Percentiles rank a stretch among this genome's conserved stretches.
Evolutionary conservation across 1,140 invertebrate species (phyloP).

Genomic region (Sycophila sp.): DNA sequence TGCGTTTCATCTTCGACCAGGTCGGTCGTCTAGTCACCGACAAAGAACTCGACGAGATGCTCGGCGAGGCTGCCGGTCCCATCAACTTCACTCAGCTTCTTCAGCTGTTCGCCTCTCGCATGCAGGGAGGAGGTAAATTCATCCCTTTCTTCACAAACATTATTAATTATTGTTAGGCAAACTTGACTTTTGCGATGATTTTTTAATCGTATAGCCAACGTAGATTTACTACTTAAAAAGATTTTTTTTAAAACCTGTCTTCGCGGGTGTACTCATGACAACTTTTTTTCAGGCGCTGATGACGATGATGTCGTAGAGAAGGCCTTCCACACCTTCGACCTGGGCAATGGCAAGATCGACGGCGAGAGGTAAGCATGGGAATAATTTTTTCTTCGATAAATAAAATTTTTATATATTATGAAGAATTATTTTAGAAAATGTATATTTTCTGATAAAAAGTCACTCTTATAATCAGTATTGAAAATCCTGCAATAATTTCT

Average conservation of each 20-base stretch:
- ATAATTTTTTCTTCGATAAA: too few relatives aligned
- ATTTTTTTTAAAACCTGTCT: neutral
- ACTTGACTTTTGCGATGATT: too few relatives aligned
- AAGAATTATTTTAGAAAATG: too few relatives aligned
- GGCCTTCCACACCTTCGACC: conserved; percentile 96
- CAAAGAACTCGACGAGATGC: conserved; percentile 92
- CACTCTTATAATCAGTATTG: too few relatives aligned
- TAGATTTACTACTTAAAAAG: conserved; percentile 10
- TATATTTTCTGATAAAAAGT: too few relatives aligned
- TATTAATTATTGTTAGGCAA: neutral
- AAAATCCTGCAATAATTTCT: too few relatives aligned
- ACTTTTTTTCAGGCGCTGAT: conserved; percentile 75
- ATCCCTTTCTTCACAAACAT: neutral
- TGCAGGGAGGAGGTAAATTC: conserved; percentile 70
- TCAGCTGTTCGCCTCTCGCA: conserved; percentile 90
- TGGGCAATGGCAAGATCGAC: conserved; percentile 84
- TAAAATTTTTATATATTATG: too few relatives aligned
- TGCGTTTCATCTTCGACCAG: conserved; percentile 94
- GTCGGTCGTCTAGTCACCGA: conserved; percentile 90
- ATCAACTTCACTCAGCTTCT: conserved; percentile 96
- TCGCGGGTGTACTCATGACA: too few relatives aligned
- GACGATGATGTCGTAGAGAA: conserved; percentile 94
- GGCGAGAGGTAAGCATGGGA: conserved; percentile 74
- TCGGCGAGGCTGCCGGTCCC: conserved; percentile 88
- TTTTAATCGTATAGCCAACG: too few relatives aligned